phyloP scores from a whole-genome alignment of 2,113 vertebrate species.

The Hippocampus abdominalis region DNA sequence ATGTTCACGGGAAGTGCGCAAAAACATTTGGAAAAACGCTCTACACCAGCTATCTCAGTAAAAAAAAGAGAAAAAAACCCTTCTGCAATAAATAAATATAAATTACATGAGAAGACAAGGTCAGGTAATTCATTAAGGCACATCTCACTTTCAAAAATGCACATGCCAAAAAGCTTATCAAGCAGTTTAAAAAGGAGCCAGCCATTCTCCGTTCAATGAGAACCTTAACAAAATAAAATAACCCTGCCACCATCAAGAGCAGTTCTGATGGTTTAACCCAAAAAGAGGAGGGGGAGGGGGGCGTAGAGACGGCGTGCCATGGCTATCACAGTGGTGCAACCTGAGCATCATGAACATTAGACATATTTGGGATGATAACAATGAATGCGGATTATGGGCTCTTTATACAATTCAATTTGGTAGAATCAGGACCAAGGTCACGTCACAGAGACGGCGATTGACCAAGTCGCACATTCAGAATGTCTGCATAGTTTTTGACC shows the following conservation, averaged over 20 bases:
- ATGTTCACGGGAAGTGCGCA: slow-evolving; percentile 73
- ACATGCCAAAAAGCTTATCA: slow-evolving; percentile 64
- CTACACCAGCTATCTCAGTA: slow-evolving; percentile 57
- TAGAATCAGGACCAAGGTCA: slow-evolving; percentile 37
- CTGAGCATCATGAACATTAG: slow-evolving; percentile 37
- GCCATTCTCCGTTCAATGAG: slow-evolving; percentile 49
- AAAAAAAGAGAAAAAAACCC: slow-evolving; percentile 41
- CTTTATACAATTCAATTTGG: slow-evolving; percentile 60
- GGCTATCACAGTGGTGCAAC: slow-evolving; percentile 50
- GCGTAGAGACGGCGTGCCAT: slow-evolving; percentile 34
- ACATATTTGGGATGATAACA: slow-evolving; percentile 14
- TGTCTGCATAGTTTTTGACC: slow-evolving; percentile 70
- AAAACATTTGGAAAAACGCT: slow-evolving; percentile 57
- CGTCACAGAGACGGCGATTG: slow-evolving; percentile 25
- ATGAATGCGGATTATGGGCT: slow-evolving; percentile 11
- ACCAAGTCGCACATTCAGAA: slow-evolving; percentile 67
- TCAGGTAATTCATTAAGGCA: slow-evolving; percentile 72
- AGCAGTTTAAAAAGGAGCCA: slow-evolving; percentile 54
- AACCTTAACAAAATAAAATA: slow-evolving; percentile 58
- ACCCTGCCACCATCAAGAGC: slow-evolving; percentile 58
- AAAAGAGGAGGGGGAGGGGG: slow-evolving; percentile 14
- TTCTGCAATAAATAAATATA: slow-evolving; percentile 78
- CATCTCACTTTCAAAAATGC: slow-evolving; percentile 66
- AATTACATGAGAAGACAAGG: slow-evolving; percentile 70
- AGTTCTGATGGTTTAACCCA: slow-evolving; percentile 31